Conservation (phyloP, 2,888 invertebrate species). For the Lissocephala sabroskyi region DNA sequence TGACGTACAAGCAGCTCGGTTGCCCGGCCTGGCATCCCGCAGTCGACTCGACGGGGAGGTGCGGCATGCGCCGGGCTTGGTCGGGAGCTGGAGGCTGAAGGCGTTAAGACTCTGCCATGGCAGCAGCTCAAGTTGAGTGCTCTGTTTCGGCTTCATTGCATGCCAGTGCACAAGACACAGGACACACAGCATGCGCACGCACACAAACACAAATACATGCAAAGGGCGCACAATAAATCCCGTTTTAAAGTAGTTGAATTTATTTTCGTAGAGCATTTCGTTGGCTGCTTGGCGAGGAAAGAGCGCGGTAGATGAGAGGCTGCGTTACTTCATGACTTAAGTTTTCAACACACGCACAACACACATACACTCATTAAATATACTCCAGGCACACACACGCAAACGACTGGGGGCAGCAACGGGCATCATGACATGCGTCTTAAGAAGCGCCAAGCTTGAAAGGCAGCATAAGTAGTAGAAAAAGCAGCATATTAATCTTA, state of each 20-base stretch:
- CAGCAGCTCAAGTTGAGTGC: slow-evolving; percentile 38
- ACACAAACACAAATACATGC: neutral
- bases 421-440: slow-evolving; percentile 21
- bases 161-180: slow-evolving; percentile 18
- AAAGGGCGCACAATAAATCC: slow-evolving; percentile 45
- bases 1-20: slow-evolving; percentile 30
- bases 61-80: neutral
- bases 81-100: neutral
- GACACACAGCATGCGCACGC: neutral
- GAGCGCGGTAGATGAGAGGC: too few relatives aligned
- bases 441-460: slow-evolving; percentile 37
- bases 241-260: slow-evolving; percentile 37
- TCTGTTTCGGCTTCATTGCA: slow-evolving; percentile 50
- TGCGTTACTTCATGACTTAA: slow-evolving; percentile 45
- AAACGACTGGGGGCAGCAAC: slow-evolving; percentile 19
- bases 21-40: too few relatives aligned
- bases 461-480: slow-evolving; percentile 59
- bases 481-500: slow-evolving; percentile 60
- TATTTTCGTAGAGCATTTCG: slow-evolving; percentile 25
- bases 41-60: neutral
- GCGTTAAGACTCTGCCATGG: slow-evolving; percentile 30
- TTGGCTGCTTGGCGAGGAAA: slow-evolving; percentile 17
- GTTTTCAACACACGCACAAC: slow-evolving; percentile 42
- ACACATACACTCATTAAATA: slow-evolving; percentile 6
- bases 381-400: slow-evolving; percentile 6